These are phyloP conservation scores for Campylomormyrus numenius DNA, from an alignment of 2,113 vertebrate species.

Conservation along the genomic window DNA sequence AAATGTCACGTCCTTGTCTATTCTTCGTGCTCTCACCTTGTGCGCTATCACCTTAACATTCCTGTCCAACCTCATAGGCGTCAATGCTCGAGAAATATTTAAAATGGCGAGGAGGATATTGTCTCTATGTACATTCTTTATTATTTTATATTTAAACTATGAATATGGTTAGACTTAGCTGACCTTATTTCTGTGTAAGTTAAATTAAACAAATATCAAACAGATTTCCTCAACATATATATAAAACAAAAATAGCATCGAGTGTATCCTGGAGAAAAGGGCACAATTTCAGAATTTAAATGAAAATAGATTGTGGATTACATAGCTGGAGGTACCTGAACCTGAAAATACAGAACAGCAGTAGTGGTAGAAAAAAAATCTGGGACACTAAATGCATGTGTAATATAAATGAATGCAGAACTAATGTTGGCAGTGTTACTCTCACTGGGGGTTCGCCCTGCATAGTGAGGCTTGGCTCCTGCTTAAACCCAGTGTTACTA, in stretches of 20 bases:
- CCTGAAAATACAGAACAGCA: not conserved
- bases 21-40: not conserved
- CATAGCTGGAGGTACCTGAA: not conserved
- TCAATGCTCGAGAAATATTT: not conserved
- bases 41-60: not conserved
- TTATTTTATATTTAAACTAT: not conserved
- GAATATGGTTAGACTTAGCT: not conserved
- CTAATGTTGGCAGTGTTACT: slow-evolving; percentile 5
- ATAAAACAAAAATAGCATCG: not conserved
- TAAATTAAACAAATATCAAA: not conserved
- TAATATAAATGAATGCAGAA: slow-evolving; percentile 16
- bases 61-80: not conserved
- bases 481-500: not conserved
- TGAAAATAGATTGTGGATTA: not conserved
- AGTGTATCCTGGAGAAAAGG: not conserved
- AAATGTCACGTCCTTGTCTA: not conserved
- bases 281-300: not conserved
- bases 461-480: slow-evolving; percentile 8
- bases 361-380: not conserved
- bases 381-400: slow-evolving; percentile 10
- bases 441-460: not conserved
- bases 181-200: not conserved
- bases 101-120: not conserved
- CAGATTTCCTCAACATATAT: not conserved
- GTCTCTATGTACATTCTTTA: not conserved